Conservation (phyloP, 2,888 invertebrate species). For the Alsophila aescularia region DNA sequence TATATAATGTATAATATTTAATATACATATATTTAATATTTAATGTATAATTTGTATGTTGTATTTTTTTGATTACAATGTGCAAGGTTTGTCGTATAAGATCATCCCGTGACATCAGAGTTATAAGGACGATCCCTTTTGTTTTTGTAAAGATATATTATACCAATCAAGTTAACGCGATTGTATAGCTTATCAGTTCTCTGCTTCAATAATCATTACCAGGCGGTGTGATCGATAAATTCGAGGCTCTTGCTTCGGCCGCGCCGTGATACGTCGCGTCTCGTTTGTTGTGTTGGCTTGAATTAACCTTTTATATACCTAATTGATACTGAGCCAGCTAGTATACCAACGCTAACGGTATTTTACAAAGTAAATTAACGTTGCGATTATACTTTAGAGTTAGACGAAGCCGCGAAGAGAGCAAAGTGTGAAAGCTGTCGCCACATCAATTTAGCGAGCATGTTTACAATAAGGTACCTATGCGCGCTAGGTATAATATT, state of each 20-base stretch:
- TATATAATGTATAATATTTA: too few relatives aligned
- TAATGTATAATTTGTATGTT: too few relatives aligned
- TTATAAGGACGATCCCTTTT: neutral
- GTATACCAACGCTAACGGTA: neutral
- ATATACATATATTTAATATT: too few relatives aligned
- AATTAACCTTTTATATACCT: neutral
- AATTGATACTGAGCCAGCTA: too few relatives aligned
- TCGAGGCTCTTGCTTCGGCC: slow-evolving; percentile 7
- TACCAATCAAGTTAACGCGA: neutral
- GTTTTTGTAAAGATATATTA: neutral
- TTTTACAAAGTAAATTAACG: too few relatives aligned
- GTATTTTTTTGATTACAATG: too few relatives aligned
- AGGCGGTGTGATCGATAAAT: slow-evolving; percentile 21
- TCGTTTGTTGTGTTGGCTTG: too few relatives aligned
- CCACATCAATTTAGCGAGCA: slow-evolving; percentile 8
- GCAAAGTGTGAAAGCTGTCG: neutral
- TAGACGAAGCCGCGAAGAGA: neutral
- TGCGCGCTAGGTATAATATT: slow-evolving; percentile 35
- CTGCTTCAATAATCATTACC: slow-evolving; percentile 1
- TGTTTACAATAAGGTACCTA: slow-evolving; percentile 17
- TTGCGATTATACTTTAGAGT: too few relatives aligned
- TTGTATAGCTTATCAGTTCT: slow-evolving; percentile 13
- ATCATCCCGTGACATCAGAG: too few relatives aligned
- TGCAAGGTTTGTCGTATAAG: too few relatives aligned
- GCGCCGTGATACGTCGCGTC: neutral